These are phyloP conservation scores for Pseudomyrmex pallidus DNA, from an alignment of 1,140 invertebrate genomes.

Conservation along the genomic window DNA sequence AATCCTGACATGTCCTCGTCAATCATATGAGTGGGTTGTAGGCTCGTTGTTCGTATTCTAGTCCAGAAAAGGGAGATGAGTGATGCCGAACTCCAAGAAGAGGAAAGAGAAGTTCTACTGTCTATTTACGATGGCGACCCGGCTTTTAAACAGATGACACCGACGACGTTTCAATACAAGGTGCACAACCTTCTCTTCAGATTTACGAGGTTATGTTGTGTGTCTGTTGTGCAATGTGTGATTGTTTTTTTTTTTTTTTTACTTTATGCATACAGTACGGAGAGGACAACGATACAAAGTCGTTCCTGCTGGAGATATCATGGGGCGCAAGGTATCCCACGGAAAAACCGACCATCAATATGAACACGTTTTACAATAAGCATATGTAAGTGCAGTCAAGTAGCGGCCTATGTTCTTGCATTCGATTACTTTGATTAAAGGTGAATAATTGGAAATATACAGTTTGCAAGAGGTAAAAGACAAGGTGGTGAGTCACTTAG, in stretches of 20 bases:
- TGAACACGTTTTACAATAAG: constrained; percentile 97
- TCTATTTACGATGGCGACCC: constrained; percentile 98
- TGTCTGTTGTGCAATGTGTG: no score
- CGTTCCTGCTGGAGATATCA: constrained; percentile 94
- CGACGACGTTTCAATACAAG: constrained; percentile 95
- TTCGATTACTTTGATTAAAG: constrained; percentile 69
- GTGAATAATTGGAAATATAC: constrained; percentile 75
- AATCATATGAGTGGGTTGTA: no score
- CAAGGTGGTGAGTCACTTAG: constrained; percentile 88
- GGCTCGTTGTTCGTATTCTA: constrained; percentile 3
- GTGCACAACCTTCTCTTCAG: constrained; percentile 83
- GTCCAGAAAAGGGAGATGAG: constrained; percentile 83
- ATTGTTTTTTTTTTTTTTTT: background rate
- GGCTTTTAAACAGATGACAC: constrained; percentile 92
- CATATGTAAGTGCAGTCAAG: constrained; percentile 90
- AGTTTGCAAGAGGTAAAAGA: constrained; percentile 91
- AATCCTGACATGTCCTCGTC: no score
- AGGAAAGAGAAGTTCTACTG: constrained; percentile 95
- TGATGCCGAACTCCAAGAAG: constrained; percentile 90
- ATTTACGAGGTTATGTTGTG: no score
- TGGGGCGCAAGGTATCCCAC: constrained; percentile 95
- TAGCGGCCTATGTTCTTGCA: constrained; percentile 51
- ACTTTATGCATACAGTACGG: constrained; percentile 88
- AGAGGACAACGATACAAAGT: constrained; percentile 91
- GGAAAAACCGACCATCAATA: constrained; percentile 91